A percentile compares a stretch with the other conserved stretches of the same genome.
Conservation (phyloP, 2,797 vertebrate genomes). For the Buceros bicornis region DNA sequence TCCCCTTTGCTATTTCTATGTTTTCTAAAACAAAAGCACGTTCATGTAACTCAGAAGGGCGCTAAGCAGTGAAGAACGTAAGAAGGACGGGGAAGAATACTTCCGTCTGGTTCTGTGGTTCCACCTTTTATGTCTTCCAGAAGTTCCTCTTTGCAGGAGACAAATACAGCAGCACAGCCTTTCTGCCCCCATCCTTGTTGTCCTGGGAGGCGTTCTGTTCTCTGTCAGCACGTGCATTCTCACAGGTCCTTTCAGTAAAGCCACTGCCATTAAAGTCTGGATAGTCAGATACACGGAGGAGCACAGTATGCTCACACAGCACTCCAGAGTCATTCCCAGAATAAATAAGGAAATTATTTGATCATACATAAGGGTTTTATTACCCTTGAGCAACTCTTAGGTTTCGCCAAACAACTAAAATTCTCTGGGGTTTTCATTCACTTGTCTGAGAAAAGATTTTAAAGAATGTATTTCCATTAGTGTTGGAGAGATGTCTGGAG, state of each 20-base stretch:
- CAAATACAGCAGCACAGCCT: not conserved
- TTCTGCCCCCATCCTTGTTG: not conserved
- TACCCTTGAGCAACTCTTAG: not conserved
- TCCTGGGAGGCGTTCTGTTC: not conserved
- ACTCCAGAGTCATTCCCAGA: not conserved
- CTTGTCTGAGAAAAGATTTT: not conserved
- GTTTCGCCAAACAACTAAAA: not conserved
- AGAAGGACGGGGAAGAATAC: not conserved
- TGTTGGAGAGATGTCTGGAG: not conserved
- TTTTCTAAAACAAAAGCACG: not conserved
- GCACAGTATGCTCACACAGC: not conserved
- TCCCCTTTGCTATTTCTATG: not conserved
- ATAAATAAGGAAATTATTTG: not conserved
- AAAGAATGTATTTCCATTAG: not conserved
- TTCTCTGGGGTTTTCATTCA: not conserved
- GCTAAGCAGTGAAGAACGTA: not conserved
- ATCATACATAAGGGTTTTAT: not conserved
- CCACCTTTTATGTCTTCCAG: not conserved
- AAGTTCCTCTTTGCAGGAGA: not conserved
- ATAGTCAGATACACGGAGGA: not conserved
- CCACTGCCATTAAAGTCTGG: not conserved
- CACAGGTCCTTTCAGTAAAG: not conserved
- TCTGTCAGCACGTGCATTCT: not conserved
- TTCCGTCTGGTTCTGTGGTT: not conserved
- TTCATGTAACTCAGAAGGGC: not conserved